Evolutionary conservation across 2,113 vertebrate genomes (phyloP).

Genomic region (Mola mola): DNA sequence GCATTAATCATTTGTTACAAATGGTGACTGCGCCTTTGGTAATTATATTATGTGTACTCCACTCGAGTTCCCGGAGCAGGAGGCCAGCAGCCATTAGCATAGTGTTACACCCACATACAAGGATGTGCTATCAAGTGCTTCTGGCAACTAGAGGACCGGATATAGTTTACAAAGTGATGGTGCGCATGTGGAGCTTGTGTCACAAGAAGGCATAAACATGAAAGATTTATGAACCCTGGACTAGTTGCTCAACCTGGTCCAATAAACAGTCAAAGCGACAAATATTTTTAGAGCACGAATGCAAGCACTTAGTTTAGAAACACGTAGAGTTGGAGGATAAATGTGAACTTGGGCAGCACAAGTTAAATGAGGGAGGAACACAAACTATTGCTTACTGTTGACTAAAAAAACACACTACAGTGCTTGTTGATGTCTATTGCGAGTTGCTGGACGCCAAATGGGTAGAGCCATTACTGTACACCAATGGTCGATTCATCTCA

Average conservation of each 20-base stretch:
- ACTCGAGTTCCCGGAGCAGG: conserved; percentile 3
- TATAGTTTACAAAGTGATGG: conserved; percentile 39
- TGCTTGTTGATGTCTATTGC: conserved; percentile 51
- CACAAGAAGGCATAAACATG: conserved; percentile 35
- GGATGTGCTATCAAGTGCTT: conserved; percentile 49
- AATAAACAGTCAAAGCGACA: neutral
- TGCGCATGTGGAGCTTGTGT: conserved; percentile 31
- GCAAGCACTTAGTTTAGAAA: conserved; percentile 30
- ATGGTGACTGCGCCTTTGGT: neutral
- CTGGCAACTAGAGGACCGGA: conserved; percentile 49
- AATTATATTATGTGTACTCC: conserved; percentile 4
- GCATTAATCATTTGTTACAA: neutral
- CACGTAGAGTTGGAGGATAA: conserved; percentile 12
- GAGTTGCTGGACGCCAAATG: conserved; percentile 33
- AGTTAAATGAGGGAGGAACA: conserved; percentile 14
- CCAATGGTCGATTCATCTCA: conserved; percentile 50
- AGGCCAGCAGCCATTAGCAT: conserved; percentile 18
- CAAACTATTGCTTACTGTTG: conserved; percentile 40
- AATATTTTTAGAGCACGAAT: neutral
- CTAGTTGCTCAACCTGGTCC: neutral
- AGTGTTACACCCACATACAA: conserved; percentile 50
- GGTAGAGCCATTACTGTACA: conserved; percentile 26
- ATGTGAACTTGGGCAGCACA: conserved; percentile 5
- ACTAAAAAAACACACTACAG: conserved; percentile 57
- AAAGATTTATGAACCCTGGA: conserved; percentile 40